Conservation (phyloP, 2,797 vertebrate species). For the Synanceia verrucosa region DNA sequence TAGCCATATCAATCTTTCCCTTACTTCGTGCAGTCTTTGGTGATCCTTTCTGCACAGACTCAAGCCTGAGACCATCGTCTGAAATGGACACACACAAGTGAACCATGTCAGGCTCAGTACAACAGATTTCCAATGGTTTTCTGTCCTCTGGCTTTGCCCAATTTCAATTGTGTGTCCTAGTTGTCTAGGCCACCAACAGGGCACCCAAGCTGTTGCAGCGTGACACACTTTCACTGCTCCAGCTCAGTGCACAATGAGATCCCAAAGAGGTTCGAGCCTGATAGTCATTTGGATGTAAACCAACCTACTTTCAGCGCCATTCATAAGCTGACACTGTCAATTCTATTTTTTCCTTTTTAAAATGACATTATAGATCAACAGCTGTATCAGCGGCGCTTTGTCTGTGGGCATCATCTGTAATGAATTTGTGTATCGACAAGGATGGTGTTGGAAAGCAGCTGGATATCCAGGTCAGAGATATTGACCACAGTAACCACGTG, state of each 20-base stretch:
- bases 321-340: conserved; percentile 45
- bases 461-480: conserved; percentile 82
- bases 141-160: conserved; percentile 66
- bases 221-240: conserved; percentile 68
- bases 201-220: conserved; percentile 40
- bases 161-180: conserved; percentile 67
- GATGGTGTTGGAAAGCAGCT: conserved; percentile 61
- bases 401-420: conserved; percentile 63
- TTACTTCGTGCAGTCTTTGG: conserved; percentile 25
- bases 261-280: conserved; percentile 36
- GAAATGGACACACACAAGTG: conserved; percentile 77
- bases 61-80: conserved; percentile 69
- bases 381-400: conserved; percentile 37
- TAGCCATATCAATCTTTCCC: conserved; percentile 57
- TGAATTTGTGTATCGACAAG: conserved; percentile 77
- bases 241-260: conserved; percentile 43
- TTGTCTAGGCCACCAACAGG: conserved; percentile 57
- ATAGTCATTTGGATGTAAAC: conserved; percentile 42
- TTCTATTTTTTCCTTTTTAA: conserved; percentile 46
- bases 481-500: conserved; percentile 80
- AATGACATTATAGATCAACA: conserved; percentile 65
- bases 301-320: conserved; percentile 58
- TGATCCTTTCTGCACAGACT: conserved; percentile 67
- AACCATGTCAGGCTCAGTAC: conserved; percentile 75
- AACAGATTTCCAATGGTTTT: conserved; percentile 64